Conservation (phyloP, 1,140 invertebrate species). For the Drusus annulatus region DNA sequence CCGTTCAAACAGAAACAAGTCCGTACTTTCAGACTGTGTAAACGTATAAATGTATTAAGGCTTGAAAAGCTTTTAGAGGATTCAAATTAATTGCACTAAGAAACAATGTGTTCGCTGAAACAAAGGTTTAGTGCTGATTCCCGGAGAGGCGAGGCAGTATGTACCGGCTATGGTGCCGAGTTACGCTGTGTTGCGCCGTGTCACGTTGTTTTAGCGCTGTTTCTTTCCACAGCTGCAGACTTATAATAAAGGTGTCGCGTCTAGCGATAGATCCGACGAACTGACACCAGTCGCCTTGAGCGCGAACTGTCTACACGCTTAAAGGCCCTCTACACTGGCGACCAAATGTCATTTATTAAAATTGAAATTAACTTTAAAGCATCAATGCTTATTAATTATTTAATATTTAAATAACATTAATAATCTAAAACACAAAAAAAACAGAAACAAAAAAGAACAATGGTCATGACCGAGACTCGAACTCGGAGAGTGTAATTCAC, state of each 20-base stretch:
- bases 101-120: constrained; percentile 29
- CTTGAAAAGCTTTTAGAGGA: constrained; percentile 32
- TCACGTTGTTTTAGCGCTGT: not conserved
- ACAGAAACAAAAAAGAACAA: too few relatives aligned
- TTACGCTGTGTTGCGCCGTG: not conserved
- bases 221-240: constrained; percentile 5
- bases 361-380: too few relatives aligned
- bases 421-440: too few relatives aligned
- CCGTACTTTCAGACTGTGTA: not conserved
- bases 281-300: too few relatives aligned
- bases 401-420: too few relatives aligned
- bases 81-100: constrained; percentile 24
- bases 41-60: not conserved
- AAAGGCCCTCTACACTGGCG: too few relatives aligned
- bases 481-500: too few relatives aligned
- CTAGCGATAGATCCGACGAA: not conserved
- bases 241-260: not conserved
- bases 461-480: too few relatives aligned
- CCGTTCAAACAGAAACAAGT: not conserved
- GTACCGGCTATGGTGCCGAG: not conserved
- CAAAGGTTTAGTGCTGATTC: constrained; percentile 34
- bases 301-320: too few relatives aligned
- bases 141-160: constrained; percentile 21
- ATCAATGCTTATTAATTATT: too few relatives aligned
- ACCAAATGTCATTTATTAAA: too few relatives aligned